Base-by-base conservation (phyloP, 2,797 vertebrate genomes). In the Ctenosaura bakeri region DNA sequence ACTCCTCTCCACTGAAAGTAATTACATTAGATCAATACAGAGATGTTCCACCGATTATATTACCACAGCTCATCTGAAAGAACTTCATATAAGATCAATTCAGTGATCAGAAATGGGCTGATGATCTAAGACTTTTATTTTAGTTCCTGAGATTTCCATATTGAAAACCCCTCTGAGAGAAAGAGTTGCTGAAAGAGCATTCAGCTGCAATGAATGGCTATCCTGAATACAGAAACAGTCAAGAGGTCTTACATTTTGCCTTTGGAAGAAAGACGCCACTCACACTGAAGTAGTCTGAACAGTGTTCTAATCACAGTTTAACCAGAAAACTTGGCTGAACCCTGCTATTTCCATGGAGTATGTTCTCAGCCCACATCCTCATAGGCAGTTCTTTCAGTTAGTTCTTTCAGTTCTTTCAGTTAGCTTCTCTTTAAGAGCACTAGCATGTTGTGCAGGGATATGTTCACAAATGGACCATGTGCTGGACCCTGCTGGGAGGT, bases 11-110 rank as follows among this genome's bases (percentile, higher is more conserved):
- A 84, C 77, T 94, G 93, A 95, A 97, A 96, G 95, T 91, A 96
- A 95, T 92, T 79, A 94, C 92, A 94, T 96, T 93, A 95, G 88
- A 94, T 95, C 90, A 91, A 87, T 87, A 91, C 59, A 92, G 10
- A 92, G 94, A 95, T 94, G 95, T 93, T 93, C 95, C 96, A 96
- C 96, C 92, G 92, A 29, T 93, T 95, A 90, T 95, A 89, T 94
- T 96, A 38, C 91, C 62, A 91, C 85, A 94, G 90, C 85, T 96
- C 90, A 92, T 95, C 94, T 94, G 89, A 92, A 96, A 94, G 69
- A 78, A 89, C 95, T 93, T 89, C 92, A 86, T 88, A 64, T 96
- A 96, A 95, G 89, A 91, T 95, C 92, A 96, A 93, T 80, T 95
- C 94, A 96, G 93, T 97, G 96, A 94, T 93, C 91, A 93, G 92